Percentiles rank a stretch among this genome's conserved stretches.
Conservation (phyloP, 2,113 vertebrate genomes). For the Carassius gibelio region DNA sequence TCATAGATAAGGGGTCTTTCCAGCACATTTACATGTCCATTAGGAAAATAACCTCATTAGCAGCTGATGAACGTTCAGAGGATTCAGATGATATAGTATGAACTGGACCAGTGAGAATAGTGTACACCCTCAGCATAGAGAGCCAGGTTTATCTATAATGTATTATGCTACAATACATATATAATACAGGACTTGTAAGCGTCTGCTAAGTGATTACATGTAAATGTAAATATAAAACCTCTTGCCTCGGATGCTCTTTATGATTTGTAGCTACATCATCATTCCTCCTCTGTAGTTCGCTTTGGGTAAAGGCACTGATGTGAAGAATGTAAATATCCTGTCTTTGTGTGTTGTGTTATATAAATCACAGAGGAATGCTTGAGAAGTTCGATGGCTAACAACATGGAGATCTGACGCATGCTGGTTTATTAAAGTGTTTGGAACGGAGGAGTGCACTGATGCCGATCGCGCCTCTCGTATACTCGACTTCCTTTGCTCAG, state of each 20-base stretch:
- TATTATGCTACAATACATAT: not conserved
- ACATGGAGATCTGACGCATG: constrained; percentile 13
- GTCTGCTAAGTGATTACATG: no score
- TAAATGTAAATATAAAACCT: not conserved
- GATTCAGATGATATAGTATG: not conserved
- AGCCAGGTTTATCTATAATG: not conserved
- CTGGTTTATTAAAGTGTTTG: constrained; percentile 18
- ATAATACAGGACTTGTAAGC: no score
- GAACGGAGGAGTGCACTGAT: constrained; percentile 19
- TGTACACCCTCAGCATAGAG: not conserved
- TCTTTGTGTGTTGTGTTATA: not conserved
- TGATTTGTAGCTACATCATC: not conserved
- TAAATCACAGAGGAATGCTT: not conserved
- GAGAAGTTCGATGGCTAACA: not conserved
- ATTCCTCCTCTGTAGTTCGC: not conserved
- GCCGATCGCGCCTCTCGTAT: not conserved
- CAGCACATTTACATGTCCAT: constrained; percentile 6
- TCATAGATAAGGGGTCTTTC: not conserved
- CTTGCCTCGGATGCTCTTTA: not conserved
- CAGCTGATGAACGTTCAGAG: constrained; percentile 7
- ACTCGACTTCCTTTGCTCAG: not conserved
- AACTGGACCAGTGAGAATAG: constrained; percentile 8
- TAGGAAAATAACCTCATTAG: constrained; percentile 29
- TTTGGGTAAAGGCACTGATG: not conserved
- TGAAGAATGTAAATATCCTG: not conserved